Base-by-base conservation (phyloP, 2,113 vertebrate species). In the Candoia aspera region DNA sequence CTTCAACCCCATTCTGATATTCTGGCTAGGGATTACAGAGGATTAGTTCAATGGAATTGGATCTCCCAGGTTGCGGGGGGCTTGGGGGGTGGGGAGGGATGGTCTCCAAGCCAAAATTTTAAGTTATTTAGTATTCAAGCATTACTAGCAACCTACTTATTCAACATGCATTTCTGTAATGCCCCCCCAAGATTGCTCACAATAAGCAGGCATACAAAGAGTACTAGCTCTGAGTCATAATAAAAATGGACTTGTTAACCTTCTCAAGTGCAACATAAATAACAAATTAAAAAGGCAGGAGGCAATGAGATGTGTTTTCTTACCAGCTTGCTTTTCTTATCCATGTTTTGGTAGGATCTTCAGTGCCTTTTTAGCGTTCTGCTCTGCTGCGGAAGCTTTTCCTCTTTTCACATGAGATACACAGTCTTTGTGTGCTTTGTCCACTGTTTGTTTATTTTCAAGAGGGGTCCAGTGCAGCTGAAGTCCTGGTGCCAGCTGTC, bases 401-500 rank as follows among this genome's bases (percentile, higher is more conserved):
- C 17, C 15, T 64, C 0, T 1, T 79, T 79, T 79, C 33, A 37
- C 73, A 79, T 21, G 2, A 84, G 83, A 60, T 84, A 60, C 89
- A 88, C 64, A 90, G 58, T 49, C 68, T 53, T 88, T 0, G 62
- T 91, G 59, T 94, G 93, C 84, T 96, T 79, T 97, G 96, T 85
- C 89, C 87, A 87, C 84, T 68, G 87, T 53, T 91, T 64, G 62
- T 89, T 96, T 92, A 92, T 86, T 92, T 92, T 84, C 55, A 93
- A 88, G 94, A 79, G 90, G 58, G 58, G 55, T 2, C 96, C 96
- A 91, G 95, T 86, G 60, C 0, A 91, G 96, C 96, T 97, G 95
- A 96, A 96, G 96, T 96, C 97, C 98, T 96, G 96, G 97, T 96
- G 92, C 96, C 97, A 98, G 98, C 98, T 98, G 97, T 95, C 94